phyloP scores from a whole-genome alignment of 2,797 vertebrate genomes.

The Poeciliopsis gracilis region DNA sequence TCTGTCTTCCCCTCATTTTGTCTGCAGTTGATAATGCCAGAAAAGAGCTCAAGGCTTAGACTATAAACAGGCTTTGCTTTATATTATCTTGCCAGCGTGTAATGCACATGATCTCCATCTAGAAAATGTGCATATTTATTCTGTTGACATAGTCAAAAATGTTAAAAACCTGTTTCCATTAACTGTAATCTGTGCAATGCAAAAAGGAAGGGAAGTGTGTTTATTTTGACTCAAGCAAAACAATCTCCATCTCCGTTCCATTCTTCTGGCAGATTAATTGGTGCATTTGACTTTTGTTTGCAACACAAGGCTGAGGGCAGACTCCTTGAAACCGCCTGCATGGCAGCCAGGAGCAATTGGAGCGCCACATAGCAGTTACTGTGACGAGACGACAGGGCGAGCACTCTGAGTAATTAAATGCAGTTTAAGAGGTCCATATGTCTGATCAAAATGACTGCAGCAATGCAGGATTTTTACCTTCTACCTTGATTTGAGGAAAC shows the following conservation, averaged over 20 bases:
- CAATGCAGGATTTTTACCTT: constrained; percentile 13
- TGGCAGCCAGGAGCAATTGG: constrained; percentile 75
- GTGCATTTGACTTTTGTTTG: constrained; percentile 70
- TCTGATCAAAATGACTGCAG: constrained; percentile 55
- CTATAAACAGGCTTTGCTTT: constrained; percentile 60
- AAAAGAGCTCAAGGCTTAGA: constrained; percentile 48
- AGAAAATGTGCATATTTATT: constrained; percentile 62
- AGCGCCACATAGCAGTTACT: constrained; percentile 58
- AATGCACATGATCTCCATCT: constrained; percentile 65
- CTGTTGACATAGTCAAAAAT: constrained; percentile 59
- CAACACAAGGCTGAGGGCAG: constrained; percentile 62
- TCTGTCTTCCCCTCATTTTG: constrained; percentile 71
- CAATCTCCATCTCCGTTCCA: constrained; percentile 71
- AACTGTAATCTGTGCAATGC: constrained; percentile 53
- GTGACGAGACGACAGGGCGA: constrained; percentile 68
- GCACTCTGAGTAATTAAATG: constrained; percentile 70
- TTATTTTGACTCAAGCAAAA: constrained; percentile 75
- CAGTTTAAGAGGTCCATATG: constrained; percentile 46
- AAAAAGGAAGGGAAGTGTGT: constrained; percentile 57
- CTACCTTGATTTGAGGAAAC: constrained; percentile 25
- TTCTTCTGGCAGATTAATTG: constrained; percentile 72
- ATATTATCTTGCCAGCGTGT: constrained; percentile 59
- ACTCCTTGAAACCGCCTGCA: constrained; percentile 60
- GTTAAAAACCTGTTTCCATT: constrained; percentile 64
- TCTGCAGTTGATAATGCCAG: constrained; percentile 67